phyloP scores from a whole-genome alignment of 2,113 vertebrate genomes.

The Terrapene triunguis region DNA sequence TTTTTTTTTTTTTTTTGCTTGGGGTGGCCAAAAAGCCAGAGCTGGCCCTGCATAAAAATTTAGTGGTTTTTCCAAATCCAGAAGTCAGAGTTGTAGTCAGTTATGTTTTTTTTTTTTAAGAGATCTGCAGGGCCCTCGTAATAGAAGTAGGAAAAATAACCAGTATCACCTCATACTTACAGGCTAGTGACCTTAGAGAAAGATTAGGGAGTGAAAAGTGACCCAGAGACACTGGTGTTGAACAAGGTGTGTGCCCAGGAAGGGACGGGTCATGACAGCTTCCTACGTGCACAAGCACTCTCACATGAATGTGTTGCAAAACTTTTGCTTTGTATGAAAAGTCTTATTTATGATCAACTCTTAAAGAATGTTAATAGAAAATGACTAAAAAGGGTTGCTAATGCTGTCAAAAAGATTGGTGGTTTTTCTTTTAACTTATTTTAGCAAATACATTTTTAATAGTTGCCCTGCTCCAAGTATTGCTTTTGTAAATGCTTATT shows the following conservation, averaged over 20 bases:
- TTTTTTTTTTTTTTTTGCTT: too few species aligned
- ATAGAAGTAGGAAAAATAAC: not conserved
- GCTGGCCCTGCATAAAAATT: too few species aligned
- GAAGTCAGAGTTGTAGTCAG: not conserved
- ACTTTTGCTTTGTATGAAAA: not conserved
- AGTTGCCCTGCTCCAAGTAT: slow-evolving; percentile 67
- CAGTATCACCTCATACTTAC: not conserved
- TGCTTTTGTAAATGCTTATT: slow-evolving; percentile 77
- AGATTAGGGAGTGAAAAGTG: not conserved
- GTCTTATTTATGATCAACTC: not conserved
- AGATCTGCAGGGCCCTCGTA: not conserved
- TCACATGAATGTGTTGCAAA: not conserved
- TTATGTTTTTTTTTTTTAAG: not conserved
- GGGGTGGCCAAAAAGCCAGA: too few species aligned
- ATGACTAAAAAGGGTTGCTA: not conserved
- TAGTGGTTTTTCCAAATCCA: not conserved
- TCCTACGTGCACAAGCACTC: not conserved
- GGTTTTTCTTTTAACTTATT: slow-evolving; percentile 74
- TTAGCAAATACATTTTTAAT: slow-evolving; percentile 69
- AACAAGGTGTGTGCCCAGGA: not conserved
- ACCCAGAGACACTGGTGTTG: not conserved
- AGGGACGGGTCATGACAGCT: not conserved
- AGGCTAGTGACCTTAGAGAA: not conserved
- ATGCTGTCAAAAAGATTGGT: slow-evolving; percentile 36
- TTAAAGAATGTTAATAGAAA: not conserved